Percentiles rank a stretch among this genome's conserved stretches.
These are phyloP conservation scores for Terrapene triunguis DNA, from an alignment of 2,113 vertebrate species.

Conservation along the genomic window DNA sequence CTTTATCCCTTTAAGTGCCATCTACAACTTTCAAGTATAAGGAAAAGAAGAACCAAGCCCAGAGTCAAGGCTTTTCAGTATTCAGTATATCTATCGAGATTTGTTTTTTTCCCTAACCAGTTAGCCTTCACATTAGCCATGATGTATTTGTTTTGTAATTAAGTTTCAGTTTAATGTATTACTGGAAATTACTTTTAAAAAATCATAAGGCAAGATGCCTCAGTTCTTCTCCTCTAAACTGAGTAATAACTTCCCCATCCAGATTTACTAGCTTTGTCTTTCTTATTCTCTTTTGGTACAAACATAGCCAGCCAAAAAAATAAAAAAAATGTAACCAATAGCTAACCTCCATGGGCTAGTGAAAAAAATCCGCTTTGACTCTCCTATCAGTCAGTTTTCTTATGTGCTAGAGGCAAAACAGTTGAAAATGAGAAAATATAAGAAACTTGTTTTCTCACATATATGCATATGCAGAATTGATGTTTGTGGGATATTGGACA, in stretches of 20 bases:
- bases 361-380: slow-evolving; percentile 3
- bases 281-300: neutral
- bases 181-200: slow-evolving; percentile 43
- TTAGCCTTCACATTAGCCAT: slow-evolving; percentile 38
- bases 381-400: slow-evolving; percentile 13
- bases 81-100: neutral
- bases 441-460: neutral
- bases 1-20: neutral
- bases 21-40: neutral
- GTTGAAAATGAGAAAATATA: neutral
- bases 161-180: slow-evolving; percentile 66
- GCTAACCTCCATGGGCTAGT: neutral
- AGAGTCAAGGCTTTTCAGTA: neutral
- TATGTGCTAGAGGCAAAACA: slow-evolving; percentile 27
- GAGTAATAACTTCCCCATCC: slow-evolving; percentile 32
- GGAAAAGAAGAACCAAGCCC: neutral
- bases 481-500: neutral
- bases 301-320: neutral
- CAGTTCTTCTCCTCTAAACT: neutral
- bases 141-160: slow-evolving; percentile 65
- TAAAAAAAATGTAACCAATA: neutral
- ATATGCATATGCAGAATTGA: fast-evolving
- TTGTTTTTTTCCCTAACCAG: neutral
- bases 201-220: neutral
- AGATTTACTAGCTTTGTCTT: slow-evolving; percentile 41